phyloP scores from a whole-genome alignment of 2,888 invertebrate genomes.

The Eudemis profundana region DNA sequence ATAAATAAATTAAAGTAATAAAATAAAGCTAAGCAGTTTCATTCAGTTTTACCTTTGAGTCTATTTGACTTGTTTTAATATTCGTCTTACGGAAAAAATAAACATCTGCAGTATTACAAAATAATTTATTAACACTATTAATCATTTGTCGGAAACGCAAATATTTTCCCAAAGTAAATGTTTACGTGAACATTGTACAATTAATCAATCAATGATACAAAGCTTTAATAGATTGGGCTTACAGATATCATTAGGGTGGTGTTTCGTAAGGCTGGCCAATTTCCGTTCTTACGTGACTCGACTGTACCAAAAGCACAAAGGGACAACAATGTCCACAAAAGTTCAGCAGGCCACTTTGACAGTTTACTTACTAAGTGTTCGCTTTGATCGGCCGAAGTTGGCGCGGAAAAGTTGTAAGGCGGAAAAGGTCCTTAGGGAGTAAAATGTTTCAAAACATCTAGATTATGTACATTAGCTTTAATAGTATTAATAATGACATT shows the following conservation, averaged over 20 bases:
- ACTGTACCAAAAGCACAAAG: background rate
- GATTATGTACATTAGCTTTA: too few relatives aligned
- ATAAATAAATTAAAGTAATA: too few relatives aligned
- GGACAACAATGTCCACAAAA: slow-evolving; percentile 4
- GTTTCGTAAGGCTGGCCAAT: slow-evolving; percentile 16
- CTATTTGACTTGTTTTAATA: too few relatives aligned
- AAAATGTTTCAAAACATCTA: background rate
- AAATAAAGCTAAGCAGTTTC: too few relatives aligned
- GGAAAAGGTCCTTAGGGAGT: background rate
- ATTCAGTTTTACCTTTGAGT: too few relatives aligned
- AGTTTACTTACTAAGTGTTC: slow-evolving; percentile 26
- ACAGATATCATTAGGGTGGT: slow-evolving; percentile 18
- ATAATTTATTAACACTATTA: background rate
- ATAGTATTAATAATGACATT: too few relatives aligned
- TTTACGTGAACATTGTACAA: background rate
- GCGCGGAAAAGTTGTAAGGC: background rate
- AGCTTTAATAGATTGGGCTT: slow-evolving; percentile 4
- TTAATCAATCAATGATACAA: slow-evolving; percentile 8
- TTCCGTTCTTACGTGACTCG: slow-evolving; percentile 16
- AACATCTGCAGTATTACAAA: background rate
- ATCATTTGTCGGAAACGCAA: background rate
- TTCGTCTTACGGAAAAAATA: too few relatives aligned
- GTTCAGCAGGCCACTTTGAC: slow-evolving; percentile 28
- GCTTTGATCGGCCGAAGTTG: slow-evolving; percentile 26
- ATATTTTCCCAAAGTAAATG: background rate